These are phyloP conservation scores for Chiloscyllium plagiosum DNA, from an alignment of 2,113 vertebrate species.

Conservation along the genomic window DNA sequence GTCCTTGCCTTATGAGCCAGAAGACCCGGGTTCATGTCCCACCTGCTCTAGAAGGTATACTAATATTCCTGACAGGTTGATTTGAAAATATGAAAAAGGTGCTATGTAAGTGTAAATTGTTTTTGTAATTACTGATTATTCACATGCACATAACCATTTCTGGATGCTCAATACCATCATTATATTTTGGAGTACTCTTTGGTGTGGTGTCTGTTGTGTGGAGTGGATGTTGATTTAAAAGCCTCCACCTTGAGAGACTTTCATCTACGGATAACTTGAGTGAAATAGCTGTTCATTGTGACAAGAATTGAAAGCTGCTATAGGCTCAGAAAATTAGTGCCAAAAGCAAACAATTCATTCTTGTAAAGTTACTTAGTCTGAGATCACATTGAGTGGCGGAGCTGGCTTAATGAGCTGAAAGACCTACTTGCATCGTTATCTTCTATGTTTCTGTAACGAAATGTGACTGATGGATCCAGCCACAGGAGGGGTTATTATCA, in stretches of 20 bases:
- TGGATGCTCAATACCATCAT: neutral
- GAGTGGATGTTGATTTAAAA: conserved; percentile 14
- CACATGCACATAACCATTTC: neutral
- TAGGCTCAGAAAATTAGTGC: neutral
- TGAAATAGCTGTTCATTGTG: conserved; percentile 1
- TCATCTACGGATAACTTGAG: neutral
- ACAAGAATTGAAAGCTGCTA: neutral
- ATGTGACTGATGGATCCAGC: no score
- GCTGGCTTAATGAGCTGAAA: no score
- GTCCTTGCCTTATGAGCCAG: no score
- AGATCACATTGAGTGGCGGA: no score
- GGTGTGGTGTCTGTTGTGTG: neutral
- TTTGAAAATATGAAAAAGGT: no score
- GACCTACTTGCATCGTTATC: no score
- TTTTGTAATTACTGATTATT: neutral
- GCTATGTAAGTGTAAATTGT: neutral
- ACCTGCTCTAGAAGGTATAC: no score
- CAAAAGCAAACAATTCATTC: neutral
- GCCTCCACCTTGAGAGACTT: neutral
- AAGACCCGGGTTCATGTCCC: no score
- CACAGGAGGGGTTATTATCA: no score
- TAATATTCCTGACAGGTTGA: no score
- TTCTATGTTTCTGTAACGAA: no score
- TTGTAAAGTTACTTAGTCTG: neutral
- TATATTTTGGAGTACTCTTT: neutral